Evolutionary conservation across 2,797 vertebrate genomes (phyloP), one percentile per base, ranked within the genome.

Genomic region (Pangasius macronema): DNA sequence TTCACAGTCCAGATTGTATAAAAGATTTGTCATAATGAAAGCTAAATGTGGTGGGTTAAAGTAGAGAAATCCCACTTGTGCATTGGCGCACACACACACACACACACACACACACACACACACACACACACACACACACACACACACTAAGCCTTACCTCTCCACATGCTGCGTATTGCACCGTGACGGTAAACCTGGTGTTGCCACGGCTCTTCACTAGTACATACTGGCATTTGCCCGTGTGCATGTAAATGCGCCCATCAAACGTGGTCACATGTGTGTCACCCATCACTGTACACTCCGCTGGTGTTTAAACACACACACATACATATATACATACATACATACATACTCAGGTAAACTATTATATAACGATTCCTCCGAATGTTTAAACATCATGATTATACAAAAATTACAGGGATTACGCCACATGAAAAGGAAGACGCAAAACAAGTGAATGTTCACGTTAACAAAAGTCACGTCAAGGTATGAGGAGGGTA

Each of bases 221-320:
- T 88, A 99, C 96, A 46, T 99, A 99, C 91, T 99, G 98, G 91
- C 98, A 99, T 27, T 96, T 95, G 49, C 99, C 98, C 79, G 97
- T 96, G 90, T 98, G 98, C 84, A 98, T 98, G 93, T 98, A 99
- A 94, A 97, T 97, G 89, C 97, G 96, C 1, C 98, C 98, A 89
- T 99, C 99, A 90, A 99, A 99, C 0, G 98, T 99, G 0, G 97
- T 98, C 91, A 99, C 96, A 90, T 99, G 98, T 87, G 98, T 95
- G 77, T 99, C 97, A 1, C 98, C 97, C 86, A 96, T 95, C 89
- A 99, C 94, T 0, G 97, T 97, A 89, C 99, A 99, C 92, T 99
- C 98, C 36, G 95, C 98, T 99, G 87, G 42, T 8, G 55, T 33
- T 80, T 7, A 86, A 39, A 59, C 53, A 39, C 79, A 61, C 30